A percentile compares a stretch with the other conserved stretches of the same genome.
phyloP scores from a whole-genome alignment of 2,113 vertebrate genomes.

The Sinocyclocheilus rhinocerous region DNA sequence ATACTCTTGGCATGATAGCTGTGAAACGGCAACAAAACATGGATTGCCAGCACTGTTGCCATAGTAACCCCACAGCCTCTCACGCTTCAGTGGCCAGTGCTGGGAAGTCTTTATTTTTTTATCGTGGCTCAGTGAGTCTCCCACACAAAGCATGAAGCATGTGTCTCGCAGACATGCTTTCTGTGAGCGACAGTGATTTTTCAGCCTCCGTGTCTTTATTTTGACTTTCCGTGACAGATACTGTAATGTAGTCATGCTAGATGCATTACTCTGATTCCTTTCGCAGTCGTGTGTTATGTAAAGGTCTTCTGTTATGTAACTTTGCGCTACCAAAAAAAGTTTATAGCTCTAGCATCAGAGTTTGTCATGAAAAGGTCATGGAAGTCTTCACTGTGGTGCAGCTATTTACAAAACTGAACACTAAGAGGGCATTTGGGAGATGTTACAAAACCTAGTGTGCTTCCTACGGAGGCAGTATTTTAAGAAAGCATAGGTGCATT shows the following conservation, averaged over 20 bases:
- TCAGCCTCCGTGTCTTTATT: neutral
- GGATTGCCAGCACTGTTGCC: conserved; percentile 65
- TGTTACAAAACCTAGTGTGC: neutral
- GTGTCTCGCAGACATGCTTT: neutral
- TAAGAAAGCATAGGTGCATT: neutral
- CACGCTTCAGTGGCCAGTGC: conserved; percentile 9
- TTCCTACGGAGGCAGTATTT: conserved; percentile 13
- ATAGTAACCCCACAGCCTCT: conserved; percentile 69
- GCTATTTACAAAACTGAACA: conserved; percentile 7
- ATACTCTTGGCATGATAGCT: conserved; percentile 60
- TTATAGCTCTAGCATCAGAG: neutral
- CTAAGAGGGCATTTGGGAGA: neutral
- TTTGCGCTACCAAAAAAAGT: neutral
- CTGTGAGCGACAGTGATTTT: neutral
- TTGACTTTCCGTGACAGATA: conserved; percentile 3
- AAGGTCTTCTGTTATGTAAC: neutral
- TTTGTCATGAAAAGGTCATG: conserved; percentile 6
- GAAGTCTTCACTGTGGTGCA: neutral
- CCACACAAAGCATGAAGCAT: conserved; percentile 31
- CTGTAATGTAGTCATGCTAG: neutral
- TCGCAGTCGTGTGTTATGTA: neutral
- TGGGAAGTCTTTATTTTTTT: conserved; percentile 53
- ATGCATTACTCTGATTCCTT: neutral
- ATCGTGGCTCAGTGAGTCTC: conserved; percentile 29
- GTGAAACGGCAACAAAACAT: conserved; percentile 44